Percentiles rank a stretch among this genome's conserved stretches.
These are phyloP conservation scores for Pelmatolapia mariae DNA, from an alignment of 2,113 vertebrate species.

Conservation along the genomic window DNA sequence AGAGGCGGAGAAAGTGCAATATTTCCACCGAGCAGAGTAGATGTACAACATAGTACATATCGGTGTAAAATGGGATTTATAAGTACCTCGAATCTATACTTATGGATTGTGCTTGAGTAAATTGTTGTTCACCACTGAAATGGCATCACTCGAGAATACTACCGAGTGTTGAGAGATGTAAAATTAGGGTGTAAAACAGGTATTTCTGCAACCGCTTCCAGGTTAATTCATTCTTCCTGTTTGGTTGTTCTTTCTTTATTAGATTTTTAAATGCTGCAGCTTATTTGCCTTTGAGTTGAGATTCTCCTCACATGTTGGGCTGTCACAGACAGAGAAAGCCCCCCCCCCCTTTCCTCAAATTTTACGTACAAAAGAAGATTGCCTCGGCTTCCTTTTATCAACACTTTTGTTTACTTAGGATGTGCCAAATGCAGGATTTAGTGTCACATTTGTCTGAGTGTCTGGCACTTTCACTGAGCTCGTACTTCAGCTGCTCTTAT, in stretches of 20 bases:
- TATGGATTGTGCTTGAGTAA: background rate
- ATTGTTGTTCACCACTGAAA: background rate
- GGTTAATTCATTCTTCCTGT: background rate
- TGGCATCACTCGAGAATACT: background rate
- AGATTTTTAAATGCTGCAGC: background rate
- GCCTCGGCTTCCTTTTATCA: slow-evolving; percentile 46
- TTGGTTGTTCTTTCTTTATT: background rate
- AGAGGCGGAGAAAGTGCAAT: background rate
- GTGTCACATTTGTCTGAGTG: slow-evolving; percentile 59
- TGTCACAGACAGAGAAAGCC: background rate
- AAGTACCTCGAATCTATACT: background rate
- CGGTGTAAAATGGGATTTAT: background rate
- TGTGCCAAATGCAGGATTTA: slow-evolving; percentile 56
- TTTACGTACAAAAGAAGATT: slow-evolving; percentile 36
- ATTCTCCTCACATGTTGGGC: background rate
- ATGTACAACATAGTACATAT: background rate
- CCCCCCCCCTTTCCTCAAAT: background rate
- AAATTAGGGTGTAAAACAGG: background rate
- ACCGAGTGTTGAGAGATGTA: background rate
- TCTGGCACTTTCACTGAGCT: slow-evolving; percentile 47
- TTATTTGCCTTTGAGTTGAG: background rate
- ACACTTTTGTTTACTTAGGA: slow-evolving; percentile 54
- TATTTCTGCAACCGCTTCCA: background rate
- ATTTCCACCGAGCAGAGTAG: background rate
- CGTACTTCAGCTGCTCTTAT: slow-evolving; percentile 33